Evolutionary conservation across 1,140 invertebrate species (phyloP).

Genomic region (Lerema accius): DNA sequence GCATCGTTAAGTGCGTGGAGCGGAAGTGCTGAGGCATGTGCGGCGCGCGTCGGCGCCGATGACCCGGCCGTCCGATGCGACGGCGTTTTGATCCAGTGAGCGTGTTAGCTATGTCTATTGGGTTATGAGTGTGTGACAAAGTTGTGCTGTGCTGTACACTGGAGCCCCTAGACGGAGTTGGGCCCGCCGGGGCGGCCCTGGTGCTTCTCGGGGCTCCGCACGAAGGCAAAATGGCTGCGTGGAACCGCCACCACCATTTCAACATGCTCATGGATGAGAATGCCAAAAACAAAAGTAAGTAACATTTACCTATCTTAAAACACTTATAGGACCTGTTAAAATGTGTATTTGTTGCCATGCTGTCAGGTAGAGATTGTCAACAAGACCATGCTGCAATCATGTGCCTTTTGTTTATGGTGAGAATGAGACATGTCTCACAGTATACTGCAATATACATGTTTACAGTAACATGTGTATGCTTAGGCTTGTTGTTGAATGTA

Average conservation of each 20-base stretch:
- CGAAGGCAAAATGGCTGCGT: slow-evolving; percentile 85
- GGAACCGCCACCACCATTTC: slow-evolving; percentile 89
- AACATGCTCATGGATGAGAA: slow-evolving; percentile 88
- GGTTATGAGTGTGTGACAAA: slow-evolving; percentile 82
- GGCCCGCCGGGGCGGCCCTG: slow-evolving; percentile 82
- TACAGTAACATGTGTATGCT: background rate
- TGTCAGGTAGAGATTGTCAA: background rate
- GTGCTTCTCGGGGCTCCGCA: slow-evolving; percentile 83
- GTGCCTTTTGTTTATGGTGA: slow-evolving; percentile 1
- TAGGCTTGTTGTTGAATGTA: background rate
- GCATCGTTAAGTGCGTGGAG: slow-evolving; percentile 71
- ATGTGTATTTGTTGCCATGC: background rate
- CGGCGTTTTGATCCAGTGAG: slow-evolving; percentile 71
- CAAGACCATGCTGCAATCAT: background rate
- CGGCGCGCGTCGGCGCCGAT: slow-evolving; percentile 71
- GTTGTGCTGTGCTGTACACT: slow-evolving; percentile 78
- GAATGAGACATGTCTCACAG: background rate
- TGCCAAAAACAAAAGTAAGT: slow-evolving; percentile 88
- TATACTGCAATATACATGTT: background rate
- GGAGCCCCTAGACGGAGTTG: slow-evolving; percentile 82
- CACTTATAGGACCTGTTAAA: background rate
- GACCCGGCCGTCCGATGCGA: slow-evolving; percentile 72
- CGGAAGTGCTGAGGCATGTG: slow-evolving; percentile 79
- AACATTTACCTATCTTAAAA: slow-evolving; percentile 8
- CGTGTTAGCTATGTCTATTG: slow-evolving; percentile 73